phyloP scores from a whole-genome alignment of 2,797 vertebrate genomes.

The Chaunax sp. region DNA sequence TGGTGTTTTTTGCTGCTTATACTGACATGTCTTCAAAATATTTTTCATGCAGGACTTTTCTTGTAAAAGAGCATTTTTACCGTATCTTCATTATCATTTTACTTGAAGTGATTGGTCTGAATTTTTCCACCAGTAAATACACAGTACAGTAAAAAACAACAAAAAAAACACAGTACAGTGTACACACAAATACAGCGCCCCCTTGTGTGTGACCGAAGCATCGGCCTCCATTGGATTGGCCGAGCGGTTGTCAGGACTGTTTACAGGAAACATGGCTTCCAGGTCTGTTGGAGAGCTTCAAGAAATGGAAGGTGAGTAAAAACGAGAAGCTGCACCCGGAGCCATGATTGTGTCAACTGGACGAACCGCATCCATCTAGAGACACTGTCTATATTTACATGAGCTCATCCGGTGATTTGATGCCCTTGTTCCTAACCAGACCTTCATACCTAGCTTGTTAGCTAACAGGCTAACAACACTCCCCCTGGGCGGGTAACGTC shows the following conservation, averaged over 20 bases:
- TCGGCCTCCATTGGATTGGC: constrained; percentile 68
- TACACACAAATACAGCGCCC: constrained; percentile 24
- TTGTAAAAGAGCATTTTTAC: too few species aligned
- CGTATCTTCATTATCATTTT: too few species aligned
- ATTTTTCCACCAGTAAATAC: too few species aligned
- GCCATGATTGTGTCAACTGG: accelerated
- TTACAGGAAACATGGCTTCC: constrained; percentile 84
- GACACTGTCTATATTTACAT: neutral
- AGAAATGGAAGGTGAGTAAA: constrained; percentile 88
- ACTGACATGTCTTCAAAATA: too few species aligned
- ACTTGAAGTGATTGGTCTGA: too few species aligned
- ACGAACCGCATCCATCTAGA: neutral
- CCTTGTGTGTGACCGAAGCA: constrained; percentile 8
- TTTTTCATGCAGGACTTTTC: too few species aligned
- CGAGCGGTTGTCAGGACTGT: constrained; percentile 77
- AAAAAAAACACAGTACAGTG: too few species aligned
- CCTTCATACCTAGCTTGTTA: constrained; percentile 27
- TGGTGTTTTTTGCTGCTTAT: too few species aligned
- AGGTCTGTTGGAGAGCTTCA: constrained; percentile 84
- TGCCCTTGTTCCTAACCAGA: constrained; percentile 24
- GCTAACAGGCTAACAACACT: constrained; percentile 74
- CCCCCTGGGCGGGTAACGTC: constrained; percentile 29
- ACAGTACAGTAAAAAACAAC: too few species aligned
- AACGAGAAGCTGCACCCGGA: neutral
- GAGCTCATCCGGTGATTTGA: neutral